Base-by-base conservation (phyloP, 2,113 vertebrate genomes). In the Mellivora capensis region DNA sequence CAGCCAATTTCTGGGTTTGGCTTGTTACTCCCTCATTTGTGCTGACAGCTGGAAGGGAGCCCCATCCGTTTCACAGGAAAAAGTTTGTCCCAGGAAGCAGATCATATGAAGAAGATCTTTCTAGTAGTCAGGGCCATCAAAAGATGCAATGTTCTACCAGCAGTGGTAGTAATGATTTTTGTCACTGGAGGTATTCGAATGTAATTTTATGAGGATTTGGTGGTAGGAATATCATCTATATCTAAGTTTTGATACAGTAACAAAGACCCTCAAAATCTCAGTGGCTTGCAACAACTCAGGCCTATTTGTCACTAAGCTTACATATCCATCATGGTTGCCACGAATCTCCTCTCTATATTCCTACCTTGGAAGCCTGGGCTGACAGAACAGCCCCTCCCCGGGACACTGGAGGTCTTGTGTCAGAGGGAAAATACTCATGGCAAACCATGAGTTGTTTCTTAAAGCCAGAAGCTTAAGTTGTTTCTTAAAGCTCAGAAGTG, bases 401-500 rank as follows among this genome's bases (percentile, higher is more conserved):
- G 27, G 34, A 62, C 4, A 57, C 1, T 2, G 3, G 7, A 14
- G 15, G 9, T 4, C 42, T 87, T 9, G 7, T 1, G 21, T 61
- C 29, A 39, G 64, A 87, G 25, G 54, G 84, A 59, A 79, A 81
- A 62, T 31, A 59, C 21, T 49, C 54, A 81, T 27, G 27, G 74
- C 4, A 80, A 52, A n/a, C 5, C 14, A 39, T 20, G 54, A 54
- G 31, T 47, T 34, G 9, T n/a, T 87, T 84, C 39, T 61, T 52
- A 72, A 39, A 95, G n/a, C 23, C 18, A 54, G 49, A 52, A 14
- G 49, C 49, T 52, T 52, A 52, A 54, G 31, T 52, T 34, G 9
- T n/a, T 87, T 84, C 39, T 61, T 52, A 74, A 39, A 95, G 12
- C 29, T 93, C 54, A 69, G 90, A 95, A 34, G 31, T 64, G 57